Evolutionary conservation across 2,888 invertebrate genomes (phyloP), one percentile per base, ranked within the genome.

Genomic region (Orthosia gracilis): DNA sequence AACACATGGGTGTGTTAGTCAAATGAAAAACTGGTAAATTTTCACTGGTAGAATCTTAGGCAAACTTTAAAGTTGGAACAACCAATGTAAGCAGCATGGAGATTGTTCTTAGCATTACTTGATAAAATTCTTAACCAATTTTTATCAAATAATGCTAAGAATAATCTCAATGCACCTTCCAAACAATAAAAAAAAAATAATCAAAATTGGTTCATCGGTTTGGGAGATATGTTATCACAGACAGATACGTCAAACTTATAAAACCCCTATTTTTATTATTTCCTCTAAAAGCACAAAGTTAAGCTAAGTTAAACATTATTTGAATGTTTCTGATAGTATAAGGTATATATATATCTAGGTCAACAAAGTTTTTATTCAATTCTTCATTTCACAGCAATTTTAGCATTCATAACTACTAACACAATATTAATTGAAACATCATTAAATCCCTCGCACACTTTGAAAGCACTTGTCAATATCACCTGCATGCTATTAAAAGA

Each of bases 401-500:
- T 54, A n/a, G 15, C 23, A 59, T 50, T 52, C 26, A 54, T 59
- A 40, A 59, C 47, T 13, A 40, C 23, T 2, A 45, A 18, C n/a
- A n/a, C n/a, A 59, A 50, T n/a, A 81, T 58, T 68, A 58, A 67
- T 68, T 68, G 52, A 31, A 12, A 62, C 21, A 78, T 61, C 49
- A 70, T 82, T 58, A 65, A 70, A 45, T 54, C 52, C 18, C 57
- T 58, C 11, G 1, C 54, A 69, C 26, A 63, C 31, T 65, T 59
- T 64, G 12, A 57, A 57, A 64, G 52, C 40, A 57, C 57, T 59
- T 75, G 57, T 69, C 67, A 75, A 80, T 75, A 52, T 54, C 57
- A 71, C 61, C 63, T 70, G 63, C 54, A 55, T 70, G 57, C 58
- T 63, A 83, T 61, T 57, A 67, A 13, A 55, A 75, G 75, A 80